A percentile compares a stretch with the other conserved stretches of the same genome.
These are phyloP conservation scores for Apotomis capreana DNA, from an alignment of 2,888 invertebrate species.

Conservation along the genomic window DNA sequence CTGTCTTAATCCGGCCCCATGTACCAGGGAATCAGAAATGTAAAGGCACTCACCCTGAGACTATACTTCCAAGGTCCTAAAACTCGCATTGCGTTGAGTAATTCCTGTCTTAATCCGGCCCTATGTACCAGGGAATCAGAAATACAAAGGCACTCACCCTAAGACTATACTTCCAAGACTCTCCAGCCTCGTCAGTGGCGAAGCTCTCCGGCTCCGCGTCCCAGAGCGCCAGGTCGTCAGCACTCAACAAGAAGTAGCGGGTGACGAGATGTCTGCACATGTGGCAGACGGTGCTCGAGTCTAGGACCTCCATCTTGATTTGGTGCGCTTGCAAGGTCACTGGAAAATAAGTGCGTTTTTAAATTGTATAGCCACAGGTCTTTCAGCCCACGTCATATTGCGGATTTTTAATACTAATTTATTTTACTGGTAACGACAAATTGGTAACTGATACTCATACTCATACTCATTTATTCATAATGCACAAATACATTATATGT, in stretches of 20 bases:
- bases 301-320: slow-evolving; percentile 90
- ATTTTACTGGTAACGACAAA: too few relatives aligned
- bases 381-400: too few relatives aligned
- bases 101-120: background rate
- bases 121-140: slow-evolving; percentile 3
- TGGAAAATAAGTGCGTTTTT: slow-evolving; percentile 44
- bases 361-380: too few relatives aligned
- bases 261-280: slow-evolving; percentile 93
- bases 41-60: too few relatives aligned
- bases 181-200: slow-evolving; percentile 93
- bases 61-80: too few relatives aligned
- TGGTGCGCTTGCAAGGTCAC: slow-evolving; percentile 85
- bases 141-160: slow-evolving; percentile 83
- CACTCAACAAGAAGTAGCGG: slow-evolving; percentile 93
- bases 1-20: too few relatives aligned
- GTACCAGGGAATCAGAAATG: too few relatives aligned
- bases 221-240: slow-evolving; percentile 93
- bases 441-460: too few relatives aligned
- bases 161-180: slow-evolving; percentile 96
- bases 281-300: slow-evolving; percentile 88
- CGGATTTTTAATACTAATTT: too few relatives aligned
- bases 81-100: too few relatives aligned
- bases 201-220: slow-evolving; percentile 95
- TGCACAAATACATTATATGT: too few relatives aligned
- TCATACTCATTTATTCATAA: too few relatives aligned